A percentile compares a stretch with the other conserved stretches of the same genome.
Conservation (phyloP, 92 coral and sea anemone genomes). For the Umimayanthus chanpuru region DNA sequence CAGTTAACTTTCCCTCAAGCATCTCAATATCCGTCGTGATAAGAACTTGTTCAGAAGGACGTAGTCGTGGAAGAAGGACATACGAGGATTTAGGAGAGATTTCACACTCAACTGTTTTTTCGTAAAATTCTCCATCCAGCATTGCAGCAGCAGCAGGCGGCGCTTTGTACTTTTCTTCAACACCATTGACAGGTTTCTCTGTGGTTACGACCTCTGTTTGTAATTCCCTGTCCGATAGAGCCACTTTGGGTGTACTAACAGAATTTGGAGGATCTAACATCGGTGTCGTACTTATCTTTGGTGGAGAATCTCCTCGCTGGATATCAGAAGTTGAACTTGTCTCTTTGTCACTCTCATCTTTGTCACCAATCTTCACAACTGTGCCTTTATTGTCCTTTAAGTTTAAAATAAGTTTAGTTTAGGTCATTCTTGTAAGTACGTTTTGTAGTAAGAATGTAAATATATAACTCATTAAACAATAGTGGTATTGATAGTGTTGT, state of each 20-base stretch:
- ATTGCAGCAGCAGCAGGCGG: neutral
- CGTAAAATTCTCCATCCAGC: neutral
- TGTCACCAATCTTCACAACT: neutral
- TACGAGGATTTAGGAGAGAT: conserved; percentile 80
- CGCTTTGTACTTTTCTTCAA: neutral
- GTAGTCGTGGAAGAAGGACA: conserved; percentile 83
- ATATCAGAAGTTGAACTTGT: neutral
- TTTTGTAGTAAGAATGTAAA: neutral
- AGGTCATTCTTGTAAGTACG: neutral
- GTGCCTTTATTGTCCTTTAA: conserved; percentile 11
- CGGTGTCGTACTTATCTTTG: neutral
- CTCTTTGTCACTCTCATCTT: neutral
- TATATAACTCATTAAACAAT: no score
- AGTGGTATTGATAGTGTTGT: neutral
- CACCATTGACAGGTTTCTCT: neutral
- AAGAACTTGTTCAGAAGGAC: conserved; percentile 68
- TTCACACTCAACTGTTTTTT: conserved; percentile 60
- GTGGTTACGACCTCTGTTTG: neutral
- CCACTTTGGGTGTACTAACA: neutral
- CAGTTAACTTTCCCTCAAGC: neutral
- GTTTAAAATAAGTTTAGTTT: neutral
- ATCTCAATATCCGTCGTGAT: conserved; percentile 52
- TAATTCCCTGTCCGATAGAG: neutral
- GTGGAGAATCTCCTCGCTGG: neutral
- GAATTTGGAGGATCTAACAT: neutral